phyloP scores from a whole-genome alignment of 2,113 vertebrate species.

The Callithrix jacchus region DNA sequence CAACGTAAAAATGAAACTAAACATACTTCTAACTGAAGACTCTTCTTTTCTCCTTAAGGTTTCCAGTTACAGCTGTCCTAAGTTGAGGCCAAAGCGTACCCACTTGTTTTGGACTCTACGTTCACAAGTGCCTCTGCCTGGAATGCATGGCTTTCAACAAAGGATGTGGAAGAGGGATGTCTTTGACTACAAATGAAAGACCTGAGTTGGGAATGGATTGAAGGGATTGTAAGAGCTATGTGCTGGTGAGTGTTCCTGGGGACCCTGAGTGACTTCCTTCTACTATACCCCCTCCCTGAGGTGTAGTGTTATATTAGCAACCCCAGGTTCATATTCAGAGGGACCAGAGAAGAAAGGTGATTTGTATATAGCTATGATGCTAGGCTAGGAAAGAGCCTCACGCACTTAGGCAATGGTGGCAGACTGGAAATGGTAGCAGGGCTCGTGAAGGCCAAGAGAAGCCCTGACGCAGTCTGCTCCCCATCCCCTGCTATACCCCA shows the following conservation, averaged over 20 bases:
- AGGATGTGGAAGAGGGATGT: not conserved
- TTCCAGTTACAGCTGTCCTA: not conserved
- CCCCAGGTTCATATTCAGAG: not conserved
- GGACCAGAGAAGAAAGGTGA: not conserved
- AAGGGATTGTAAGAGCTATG: not conserved
- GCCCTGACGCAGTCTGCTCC: fast-evolving
- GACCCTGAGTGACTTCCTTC: not conserved
- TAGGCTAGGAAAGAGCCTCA: not conserved
- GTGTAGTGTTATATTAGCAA: not conserved
- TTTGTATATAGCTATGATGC: not conserved
- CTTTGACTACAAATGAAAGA: not conserved
- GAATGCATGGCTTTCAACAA: not conserved
- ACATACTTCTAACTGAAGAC: not conserved
- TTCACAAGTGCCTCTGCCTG: not conserved
- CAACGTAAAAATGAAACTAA: too few relatives aligned
- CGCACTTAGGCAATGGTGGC: not conserved
- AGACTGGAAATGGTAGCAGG: not conserved
- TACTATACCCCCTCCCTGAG: not conserved
- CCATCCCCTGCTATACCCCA: not conserved
- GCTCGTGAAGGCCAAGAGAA: not conserved
- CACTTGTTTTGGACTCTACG: not conserved
- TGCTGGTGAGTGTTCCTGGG: not conserved
- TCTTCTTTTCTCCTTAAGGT: not conserved
- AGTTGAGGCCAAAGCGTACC: not conserved
- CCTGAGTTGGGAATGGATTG: not conserved